Conservation (phyloP, 2,888 invertebrate species). For the Melanostoma mellinum region DNA sequence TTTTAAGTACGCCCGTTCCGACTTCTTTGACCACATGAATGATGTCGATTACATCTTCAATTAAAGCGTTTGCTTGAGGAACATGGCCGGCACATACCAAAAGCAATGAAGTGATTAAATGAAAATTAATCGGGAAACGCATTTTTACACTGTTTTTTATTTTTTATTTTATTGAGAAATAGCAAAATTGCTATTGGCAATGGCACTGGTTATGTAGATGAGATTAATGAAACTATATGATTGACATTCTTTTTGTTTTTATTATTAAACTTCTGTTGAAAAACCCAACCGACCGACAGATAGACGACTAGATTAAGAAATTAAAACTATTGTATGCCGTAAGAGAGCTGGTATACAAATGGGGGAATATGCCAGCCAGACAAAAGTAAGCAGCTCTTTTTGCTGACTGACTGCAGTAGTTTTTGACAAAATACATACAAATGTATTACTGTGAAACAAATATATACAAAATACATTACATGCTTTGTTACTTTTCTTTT, state of each 20-base stretch:
- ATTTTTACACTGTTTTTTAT: slow-evolving; percentile 35
- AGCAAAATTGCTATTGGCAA: slow-evolving; percentile 28
- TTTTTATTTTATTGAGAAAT: not conserved
- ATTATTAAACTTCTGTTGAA: slow-evolving; percentile 25
- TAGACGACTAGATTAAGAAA: slow-evolving; percentile 9
- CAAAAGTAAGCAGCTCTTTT: slow-evolving; percentile 11
- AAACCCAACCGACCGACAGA: not conserved
- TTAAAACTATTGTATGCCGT: slow-evolving; percentile 35
- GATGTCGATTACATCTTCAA: slow-evolving; percentile 85
- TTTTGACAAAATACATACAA: not conserved
- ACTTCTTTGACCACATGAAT: slow-evolving; percentile 85
- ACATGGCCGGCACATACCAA: slow-evolving; percentile 60
- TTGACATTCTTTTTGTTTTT: slow-evolving; percentile 35
- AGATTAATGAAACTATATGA: not conserved
- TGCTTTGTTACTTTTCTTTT: too few relatives aligned
- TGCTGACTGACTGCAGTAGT: not conserved
- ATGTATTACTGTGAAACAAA: not conserved
- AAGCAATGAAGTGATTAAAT: slow-evolving; percentile 21
- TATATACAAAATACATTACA: too few relatives aligned
- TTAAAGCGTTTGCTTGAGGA: slow-evolving; percentile 80
- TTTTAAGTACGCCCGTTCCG: slow-evolving; percentile 84
- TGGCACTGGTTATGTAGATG: slow-evolving; percentile 26
- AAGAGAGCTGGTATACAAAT: slow-evolving; percentile 42
- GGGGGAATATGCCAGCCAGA: slow-evolving; percentile 4
- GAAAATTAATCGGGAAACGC: slow-evolving; percentile 35